Evolutionary conservation across 2,797 vertebrate genomes (phyloP).

Genomic region (Hyperoplus immaculatus): DNA sequence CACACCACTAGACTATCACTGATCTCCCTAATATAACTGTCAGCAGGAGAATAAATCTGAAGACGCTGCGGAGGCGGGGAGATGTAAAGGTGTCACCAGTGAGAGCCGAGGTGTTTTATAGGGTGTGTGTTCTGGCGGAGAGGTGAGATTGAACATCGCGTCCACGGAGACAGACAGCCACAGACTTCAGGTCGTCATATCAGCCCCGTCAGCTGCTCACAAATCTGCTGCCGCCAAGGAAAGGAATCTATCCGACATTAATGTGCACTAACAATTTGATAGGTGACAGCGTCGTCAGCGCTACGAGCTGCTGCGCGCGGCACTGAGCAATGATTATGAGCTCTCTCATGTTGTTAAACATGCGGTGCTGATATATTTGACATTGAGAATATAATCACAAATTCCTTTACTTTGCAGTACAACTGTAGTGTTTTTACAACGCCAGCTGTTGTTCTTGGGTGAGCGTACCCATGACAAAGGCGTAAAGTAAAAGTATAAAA

Average conservation of each 20-base stretch:
- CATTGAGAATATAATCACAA: conserved; percentile 3
- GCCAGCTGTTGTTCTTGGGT: too few species aligned
- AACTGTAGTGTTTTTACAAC: too few species aligned
- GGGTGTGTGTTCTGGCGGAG: conserved; percentile 25
- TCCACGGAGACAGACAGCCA: conserved; percentile 10
- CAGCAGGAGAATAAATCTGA: conserved; percentile 37
- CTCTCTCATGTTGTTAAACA: not conserved
- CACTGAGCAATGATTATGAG: not conserved
- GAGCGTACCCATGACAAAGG: too few species aligned
- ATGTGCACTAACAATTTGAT: conserved; percentile 25
- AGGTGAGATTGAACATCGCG: conserved; percentile 15
- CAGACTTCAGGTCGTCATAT: conserved; percentile 11
- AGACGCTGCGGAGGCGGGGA: not conserved
- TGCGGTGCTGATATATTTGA: not conserved
- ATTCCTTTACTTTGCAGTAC: not conserved
- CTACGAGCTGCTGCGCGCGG: not conserved
- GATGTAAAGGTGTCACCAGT: conserved; percentile 21
- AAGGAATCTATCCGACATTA: conserved; percentile 21
- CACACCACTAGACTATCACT: conserved; percentile 28
- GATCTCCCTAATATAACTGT: conserved; percentile 52
- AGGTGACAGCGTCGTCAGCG: not conserved
- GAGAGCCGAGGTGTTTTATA: conserved; percentile 49
- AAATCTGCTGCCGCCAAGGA: conserved; percentile 28
- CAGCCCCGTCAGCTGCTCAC: conserved; percentile 31
- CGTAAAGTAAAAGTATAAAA: too few species aligned